phyloP scores from a whole-genome alignment of 2,113 vertebrate species.

The Malurus alboscapulatus region DNA sequence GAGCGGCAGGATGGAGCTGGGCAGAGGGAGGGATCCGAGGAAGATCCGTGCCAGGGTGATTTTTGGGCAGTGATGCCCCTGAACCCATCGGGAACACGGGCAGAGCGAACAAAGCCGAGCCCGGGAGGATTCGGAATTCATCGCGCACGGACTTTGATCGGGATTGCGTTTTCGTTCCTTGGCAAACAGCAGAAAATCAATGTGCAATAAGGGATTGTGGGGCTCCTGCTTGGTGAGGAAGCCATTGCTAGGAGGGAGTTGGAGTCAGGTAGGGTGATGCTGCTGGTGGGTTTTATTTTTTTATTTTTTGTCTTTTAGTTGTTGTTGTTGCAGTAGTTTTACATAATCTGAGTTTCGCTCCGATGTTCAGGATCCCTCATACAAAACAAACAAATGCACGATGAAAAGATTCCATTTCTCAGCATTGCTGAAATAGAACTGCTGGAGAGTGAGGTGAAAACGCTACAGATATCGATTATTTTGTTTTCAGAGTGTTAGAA shows the following conservation, averaged over 20 bases:
- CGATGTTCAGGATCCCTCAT: background rate
- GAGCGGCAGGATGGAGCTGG: conserved; percentile 27
- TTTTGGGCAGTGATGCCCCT: background rate
- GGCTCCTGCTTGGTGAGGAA: background rate
- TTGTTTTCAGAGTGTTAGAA: background rate
- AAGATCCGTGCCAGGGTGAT: background rate
- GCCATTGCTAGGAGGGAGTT: conserved; percentile 26
- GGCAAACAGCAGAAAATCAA: conserved; percentile 2
- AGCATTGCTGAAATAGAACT: background rate
- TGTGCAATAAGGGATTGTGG: background rate
- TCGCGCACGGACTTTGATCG: background rate
- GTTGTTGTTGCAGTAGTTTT: conserved; percentile 9
- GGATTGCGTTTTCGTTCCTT: background rate
- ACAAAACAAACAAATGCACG: background rate
- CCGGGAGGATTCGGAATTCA: conserved; percentile 69
- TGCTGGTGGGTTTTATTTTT: background rate
- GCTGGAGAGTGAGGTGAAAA: background rate
- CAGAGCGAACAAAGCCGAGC: conserved; percentile 29
- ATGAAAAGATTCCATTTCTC: background rate
- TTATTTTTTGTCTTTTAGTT: background rate
- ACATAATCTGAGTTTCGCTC: background rate
- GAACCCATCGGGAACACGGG: background rate
- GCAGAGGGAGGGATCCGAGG: conserved; percentile 8
- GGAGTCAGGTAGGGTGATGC: background rate
- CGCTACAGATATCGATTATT: background rate